phyloP scores from a whole-genome alignment of 2,888 invertebrate genomes.

The Bedellia somnulentella region DNA sequence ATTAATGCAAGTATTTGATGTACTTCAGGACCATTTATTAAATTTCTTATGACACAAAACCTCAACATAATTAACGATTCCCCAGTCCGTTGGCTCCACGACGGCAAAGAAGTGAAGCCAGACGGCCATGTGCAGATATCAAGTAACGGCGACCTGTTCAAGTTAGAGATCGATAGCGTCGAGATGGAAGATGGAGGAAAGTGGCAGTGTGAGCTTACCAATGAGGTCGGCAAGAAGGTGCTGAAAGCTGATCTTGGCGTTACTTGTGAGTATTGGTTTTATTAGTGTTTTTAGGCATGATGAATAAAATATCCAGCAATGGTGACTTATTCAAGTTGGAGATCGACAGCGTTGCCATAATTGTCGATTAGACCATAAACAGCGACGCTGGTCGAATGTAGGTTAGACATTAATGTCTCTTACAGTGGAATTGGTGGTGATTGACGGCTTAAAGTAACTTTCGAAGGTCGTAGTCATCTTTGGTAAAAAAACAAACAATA shows the following conservation, averaged over 20 bases:
- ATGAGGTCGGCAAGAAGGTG: conserved; percentile 79
- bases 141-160: conserved; percentile 71
- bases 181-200: conserved; percentile 74
- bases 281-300: background rate
- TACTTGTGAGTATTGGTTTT: conserved; percentile 63
- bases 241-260: conserved; percentile 74
- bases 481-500: too few species aligned
- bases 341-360: conserved; percentile 69
- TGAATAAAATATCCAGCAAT: conserved; percentile 64
- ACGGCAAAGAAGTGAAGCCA: conserved; percentile 71
- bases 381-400: too few species aligned
- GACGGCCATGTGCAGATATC: conserved; percentile 64
- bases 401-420: too few species aligned
- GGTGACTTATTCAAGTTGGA: conserved; percentile 75
- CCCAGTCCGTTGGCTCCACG: conserved; percentile 77
- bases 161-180: conserved; percentile 71
- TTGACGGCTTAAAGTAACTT: too few species aligned
- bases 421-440: too few species aligned
- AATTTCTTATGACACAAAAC: too few species aligned
- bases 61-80: too few species aligned
- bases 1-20: too few species aligned
- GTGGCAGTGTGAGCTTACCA: conserved; percentile 81
- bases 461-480: too few species aligned
- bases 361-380: too few species aligned
- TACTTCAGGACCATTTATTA: too few species aligned